Percentiles rank a stretch among this genome's conserved stretches.
These are phyloP conservation scores for Zapus hudsonius DNA, from an alignment of 2,113 vertebrate species.

Conservation along the genomic window DNA sequence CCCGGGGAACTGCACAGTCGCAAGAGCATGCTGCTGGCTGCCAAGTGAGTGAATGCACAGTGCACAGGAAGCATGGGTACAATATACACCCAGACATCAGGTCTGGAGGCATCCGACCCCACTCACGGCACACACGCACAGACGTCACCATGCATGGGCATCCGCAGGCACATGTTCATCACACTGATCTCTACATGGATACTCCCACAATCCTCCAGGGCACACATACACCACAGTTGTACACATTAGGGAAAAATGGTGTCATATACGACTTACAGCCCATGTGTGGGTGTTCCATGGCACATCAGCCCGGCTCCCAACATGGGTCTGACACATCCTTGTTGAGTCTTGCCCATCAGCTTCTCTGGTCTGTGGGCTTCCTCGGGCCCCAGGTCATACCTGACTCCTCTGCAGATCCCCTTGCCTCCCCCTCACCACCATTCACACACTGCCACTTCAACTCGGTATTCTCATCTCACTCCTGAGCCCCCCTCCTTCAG, in stretches of 20 bases:
- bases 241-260: background rate
- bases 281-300: too few species aligned
- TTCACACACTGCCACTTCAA: background rate
- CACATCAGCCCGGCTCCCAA: background rate
- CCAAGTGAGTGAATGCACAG: constrained; percentile 90
- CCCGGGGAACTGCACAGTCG: constrained; percentile 93
- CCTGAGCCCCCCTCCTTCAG: background rate
- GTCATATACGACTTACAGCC: background rate
- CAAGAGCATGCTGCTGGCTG: constrained; percentile 97
- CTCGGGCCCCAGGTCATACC: background rate
- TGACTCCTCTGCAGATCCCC: background rate
- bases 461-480: background rate
- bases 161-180: background rate
- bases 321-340: background rate
- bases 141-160: background rate
- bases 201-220: background rate
- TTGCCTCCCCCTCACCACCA: background rate
- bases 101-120: background rate
- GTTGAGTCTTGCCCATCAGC: background rate
- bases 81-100: background rate
- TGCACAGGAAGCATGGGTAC: background rate
- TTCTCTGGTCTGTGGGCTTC: background rate
- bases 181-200: background rate
- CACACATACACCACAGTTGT: background rate
- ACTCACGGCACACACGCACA: background rate